Evolutionary conservation across 2,888 invertebrate species (phyloP).

Genomic region (Pollenia amentaria): DNA sequence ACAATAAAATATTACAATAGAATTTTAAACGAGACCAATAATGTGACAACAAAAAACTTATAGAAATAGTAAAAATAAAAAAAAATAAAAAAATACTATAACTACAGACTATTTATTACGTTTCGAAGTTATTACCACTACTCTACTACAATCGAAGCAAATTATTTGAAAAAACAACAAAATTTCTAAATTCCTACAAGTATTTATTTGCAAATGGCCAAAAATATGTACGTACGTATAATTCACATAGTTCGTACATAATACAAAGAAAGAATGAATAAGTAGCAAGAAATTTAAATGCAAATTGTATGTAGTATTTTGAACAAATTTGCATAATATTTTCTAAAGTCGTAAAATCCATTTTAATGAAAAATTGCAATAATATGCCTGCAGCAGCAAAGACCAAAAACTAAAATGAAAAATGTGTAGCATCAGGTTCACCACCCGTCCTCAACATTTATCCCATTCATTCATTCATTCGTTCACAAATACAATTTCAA

Average conservation of each 20-base stretch:
- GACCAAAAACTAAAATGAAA: constrained; percentile 28
- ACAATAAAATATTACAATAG: constrained; percentile 32
- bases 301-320: constrained; percentile 27
- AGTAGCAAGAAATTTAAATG: constrained; percentile 3
- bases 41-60: not conserved
- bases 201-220: constrained; percentile 35
- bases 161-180: constrained; percentile 31
- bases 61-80: constrained; percentile 35
- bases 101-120: constrained; percentile 40
- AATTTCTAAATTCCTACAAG: constrained; percentile 5
- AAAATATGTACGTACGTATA: not conserved
- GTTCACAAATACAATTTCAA: constrained; percentile 19
- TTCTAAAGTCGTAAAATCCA: constrained; percentile 69
- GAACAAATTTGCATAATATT: constrained; percentile 69
- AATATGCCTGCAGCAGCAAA: constrained; percentile 51
- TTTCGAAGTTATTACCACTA: constrained; percentile 18
- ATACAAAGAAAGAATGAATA: not conserved
- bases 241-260: too few relatives aligned
- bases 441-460: constrained; percentile 7
- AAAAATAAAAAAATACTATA: not conserved
- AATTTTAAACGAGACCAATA: not conserved
- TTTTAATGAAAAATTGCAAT: constrained; percentile 72
- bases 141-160: constrained; percentile 26
- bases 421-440: constrained; percentile 61
- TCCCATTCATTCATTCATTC: too few relatives aligned